Conservation (phyloP, 2,113 vertebrate species). For the Paracanthobrama guichenoti region DNA sequence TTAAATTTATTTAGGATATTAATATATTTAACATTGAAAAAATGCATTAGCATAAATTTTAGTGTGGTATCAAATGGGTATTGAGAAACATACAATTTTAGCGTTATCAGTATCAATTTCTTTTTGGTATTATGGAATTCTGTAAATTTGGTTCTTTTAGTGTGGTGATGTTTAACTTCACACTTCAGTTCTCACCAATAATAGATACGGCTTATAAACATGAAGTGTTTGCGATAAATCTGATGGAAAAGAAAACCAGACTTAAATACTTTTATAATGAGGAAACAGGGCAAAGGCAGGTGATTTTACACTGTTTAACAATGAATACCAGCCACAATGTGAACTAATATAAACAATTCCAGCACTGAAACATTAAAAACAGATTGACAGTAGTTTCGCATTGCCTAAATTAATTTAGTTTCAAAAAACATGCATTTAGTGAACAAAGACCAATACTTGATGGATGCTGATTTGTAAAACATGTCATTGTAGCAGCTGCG, state of each 20-base stretch:
- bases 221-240: neutral
- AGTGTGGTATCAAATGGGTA: neutral
- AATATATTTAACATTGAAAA: too few relatives aligned
- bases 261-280: conserved; percentile 5
- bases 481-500: neutral
- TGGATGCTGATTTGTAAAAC: neutral
- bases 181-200: too few relatives aligned
- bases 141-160: neutral
- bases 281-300: neutral
- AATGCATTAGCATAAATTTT: neutral
- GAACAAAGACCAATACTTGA: neutral
- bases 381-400: neutral
- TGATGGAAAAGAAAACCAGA: neutral
- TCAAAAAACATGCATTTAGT: too few relatives aligned
- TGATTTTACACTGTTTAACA: conserved; percentile 8
- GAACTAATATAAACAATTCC: neutral
- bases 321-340: conserved; percentile 30
- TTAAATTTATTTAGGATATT: neutral
- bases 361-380: neutral
- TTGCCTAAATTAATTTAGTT: neutral
- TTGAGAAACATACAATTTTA: neutral
- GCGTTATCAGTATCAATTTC: neutral
- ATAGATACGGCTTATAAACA: neutral
- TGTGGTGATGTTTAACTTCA: neutral
- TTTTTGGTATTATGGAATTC: neutral